Evolutionary conservation across 2,888 invertebrate species (phyloP), one percentile per base, ranked within the genome.

Genomic region (Ectropis crepuscularia): DNA sequence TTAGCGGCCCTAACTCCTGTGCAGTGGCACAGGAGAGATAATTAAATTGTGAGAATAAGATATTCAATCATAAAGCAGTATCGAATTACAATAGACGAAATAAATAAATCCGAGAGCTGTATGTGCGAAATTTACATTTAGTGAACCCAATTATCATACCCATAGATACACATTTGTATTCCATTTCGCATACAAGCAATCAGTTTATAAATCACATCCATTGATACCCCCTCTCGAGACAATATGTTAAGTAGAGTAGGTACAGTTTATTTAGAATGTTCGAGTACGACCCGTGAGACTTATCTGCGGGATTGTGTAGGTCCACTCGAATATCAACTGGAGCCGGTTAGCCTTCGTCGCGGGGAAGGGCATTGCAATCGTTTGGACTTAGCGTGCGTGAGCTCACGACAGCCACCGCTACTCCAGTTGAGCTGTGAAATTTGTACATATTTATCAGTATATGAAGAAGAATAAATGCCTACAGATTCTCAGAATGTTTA

Each of bases 371-470:
- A 76, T 79, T 76, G 79, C 70, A 74, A 77, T 75, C 72, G 69
- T 66, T 71, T 69, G 68, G 68, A 75, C 71, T 68, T 76, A 76
- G 74, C 73, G 67, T 72, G 78, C 73, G 78, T 78, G 79, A 80
- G 77, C 70, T 79, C 82, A 78, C 79, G 77, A 76, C 79, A 75
- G 80, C 77, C 77, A 76, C 77, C 69, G 79, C 76, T 81, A 80
- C 79, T 82, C 82, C 83, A 80, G 82, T 77, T 71, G 78, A 86
- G 86, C 88, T 89, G 88, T 83, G 87, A 83, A 88, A 84, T 82
- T 83, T 84, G 83, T 80, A 87, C 72, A 83, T 72, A 73, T 46
- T 28, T 63, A 79, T 84, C 77, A 85, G 73, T 79, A 73, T 75
- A 73, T 70, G 70, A 63, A 72, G 65, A 41, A 46, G 16, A 41